phyloP scores from a whole-genome alignment of 2,113 vertebrate species.

The Proteles cristata region DNA sequence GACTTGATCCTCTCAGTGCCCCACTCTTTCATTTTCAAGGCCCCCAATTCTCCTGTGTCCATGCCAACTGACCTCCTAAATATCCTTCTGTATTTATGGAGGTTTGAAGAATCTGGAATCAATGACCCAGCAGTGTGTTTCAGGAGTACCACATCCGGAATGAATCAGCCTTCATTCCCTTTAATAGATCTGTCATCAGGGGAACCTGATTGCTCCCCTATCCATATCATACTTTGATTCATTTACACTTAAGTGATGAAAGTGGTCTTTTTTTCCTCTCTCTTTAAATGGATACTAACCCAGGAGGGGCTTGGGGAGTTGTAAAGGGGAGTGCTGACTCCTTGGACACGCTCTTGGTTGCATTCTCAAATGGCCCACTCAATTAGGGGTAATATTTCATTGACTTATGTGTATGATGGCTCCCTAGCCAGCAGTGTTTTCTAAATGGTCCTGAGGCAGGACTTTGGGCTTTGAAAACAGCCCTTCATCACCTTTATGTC shows the following conservation, averaged over 20 bases:
- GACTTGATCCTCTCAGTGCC: too few relatives aligned
- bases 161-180: conserved; percentile 81
- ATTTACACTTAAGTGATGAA: conserved; percentile 80
- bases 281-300: conserved; percentile 74
- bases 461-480: conserved; percentile 79
- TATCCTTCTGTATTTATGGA: conserved; percentile 20
- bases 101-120: conserved; percentile 73
- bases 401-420: conserved; percentile 70
- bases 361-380: conserved; percentile 84
- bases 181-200: conserved; percentile 82
- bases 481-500: conserved; percentile 74
- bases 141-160: conserved; percentile 75
- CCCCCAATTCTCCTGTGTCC: not conserved
- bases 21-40: not conserved
- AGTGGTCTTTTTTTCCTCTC: conserved; percentile 30
- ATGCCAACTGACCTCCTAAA: conserved; percentile 62
- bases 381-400: conserved; percentile 85
- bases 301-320: conserved; percentile 82
- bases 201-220: conserved; percentile 83
- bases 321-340: conserved; percentile 84
- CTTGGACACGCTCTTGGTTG: conserved; percentile 80
- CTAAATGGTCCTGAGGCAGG: conserved; percentile 84
- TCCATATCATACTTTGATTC: conserved; percentile 81
- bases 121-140: conserved; percentile 75
- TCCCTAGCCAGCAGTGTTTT: conserved; percentile 80